Base-by-base conservation (phyloP, 2,113 vertebrate genomes). In the Amazona vittata region DNA sequence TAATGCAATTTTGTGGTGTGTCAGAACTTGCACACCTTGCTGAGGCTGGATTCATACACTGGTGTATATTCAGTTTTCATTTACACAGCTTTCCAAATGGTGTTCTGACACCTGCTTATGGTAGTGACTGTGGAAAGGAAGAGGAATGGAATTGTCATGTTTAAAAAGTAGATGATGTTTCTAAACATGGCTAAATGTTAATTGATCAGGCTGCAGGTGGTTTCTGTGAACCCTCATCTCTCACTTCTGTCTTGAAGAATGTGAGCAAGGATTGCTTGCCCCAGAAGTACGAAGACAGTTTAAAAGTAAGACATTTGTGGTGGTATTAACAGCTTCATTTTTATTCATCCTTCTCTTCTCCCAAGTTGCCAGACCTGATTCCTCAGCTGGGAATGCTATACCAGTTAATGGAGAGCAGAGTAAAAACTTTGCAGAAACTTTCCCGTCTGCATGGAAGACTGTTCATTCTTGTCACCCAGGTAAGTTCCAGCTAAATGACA, bases 341-440 rank as follows among this genome's bases (percentile, higher is more conserved):
- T 79, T 75, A 25, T 83, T 75, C 4, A 49, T 83, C 69, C 8
- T 2, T 91, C 18, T 57, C 43, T 84, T 74, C 43, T 50, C 15
- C 44, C 39, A 97, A 99, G 99, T 98, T 99, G 92, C 99, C 99
- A 47, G 99, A 99, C 95, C 96, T 99, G 96, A 98, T 99, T 50
- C 98, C 98, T 90, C 98, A 99, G 96, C 97, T 99, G 87, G 99
- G 99, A 39, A 98, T 98, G 60, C 97, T 99, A 4, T 99, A 99
- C 84, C 99, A 99, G 95, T 98, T 99, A 95, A 99, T 99, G 93
- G 99, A 99, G 97, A 99, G 99, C 97, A 98, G 99, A 98, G 99
- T 99, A 57, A 99, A 99, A 98, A 98, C 98, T 83, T 98, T 99
- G 83, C 99, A 99, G 90, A 99, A 99, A 90, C 98, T 99, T 69